These are phyloP conservation scores for Philereme vetulata DNA, from an alignment of 2,888 invertebrate genomes.

Conservation along the genomic window DNA sequence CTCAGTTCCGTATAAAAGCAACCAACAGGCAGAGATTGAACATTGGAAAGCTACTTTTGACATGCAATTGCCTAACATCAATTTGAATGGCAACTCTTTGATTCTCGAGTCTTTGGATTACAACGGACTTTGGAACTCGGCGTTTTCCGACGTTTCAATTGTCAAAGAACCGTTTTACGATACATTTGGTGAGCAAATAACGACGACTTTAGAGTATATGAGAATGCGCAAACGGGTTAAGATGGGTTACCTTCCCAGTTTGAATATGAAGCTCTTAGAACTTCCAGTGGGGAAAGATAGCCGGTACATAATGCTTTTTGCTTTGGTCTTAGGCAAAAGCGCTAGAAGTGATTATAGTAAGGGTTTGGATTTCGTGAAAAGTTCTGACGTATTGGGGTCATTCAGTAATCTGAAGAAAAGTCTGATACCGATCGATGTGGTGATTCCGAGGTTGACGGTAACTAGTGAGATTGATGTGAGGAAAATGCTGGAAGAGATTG, in stretches of 20 bases:
- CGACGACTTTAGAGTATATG: conserved; percentile 48
- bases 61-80: conserved; percentile 22
- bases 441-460: conserved; percentile 46
- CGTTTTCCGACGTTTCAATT: conserved; percentile 41
- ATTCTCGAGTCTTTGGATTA: conserved; percentile 46
- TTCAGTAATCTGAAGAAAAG: conserved; percentile 42
- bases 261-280: conserved; percentile 47
- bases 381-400: conserved; percentile 39
- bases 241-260: conserved; percentile 40
- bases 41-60: conserved; percentile 29
- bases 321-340: conserved; percentile 33
- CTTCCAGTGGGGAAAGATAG: conserved; percentile 48
- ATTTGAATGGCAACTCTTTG: conserved; percentile 41
- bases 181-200: conserved; percentile 40
- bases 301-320: conserved; percentile 46
- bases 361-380: conserved; percentile 37
- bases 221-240: conserved; percentile 42
- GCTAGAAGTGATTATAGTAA: conserved; percentile 11
- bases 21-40: conserved; percentile 26
- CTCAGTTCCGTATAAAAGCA: conserved; percentile 29
- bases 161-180: conserved; percentile 45
- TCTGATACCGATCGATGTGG: conserved; percentile 45
- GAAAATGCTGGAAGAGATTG: conserved; percentile 41
- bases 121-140: conserved; percentile 41
- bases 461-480: conserved; percentile 44